Evolutionary conservation across 2,113 vertebrate species (phyloP).

Genomic region (Chaetodon auriga): DNA sequence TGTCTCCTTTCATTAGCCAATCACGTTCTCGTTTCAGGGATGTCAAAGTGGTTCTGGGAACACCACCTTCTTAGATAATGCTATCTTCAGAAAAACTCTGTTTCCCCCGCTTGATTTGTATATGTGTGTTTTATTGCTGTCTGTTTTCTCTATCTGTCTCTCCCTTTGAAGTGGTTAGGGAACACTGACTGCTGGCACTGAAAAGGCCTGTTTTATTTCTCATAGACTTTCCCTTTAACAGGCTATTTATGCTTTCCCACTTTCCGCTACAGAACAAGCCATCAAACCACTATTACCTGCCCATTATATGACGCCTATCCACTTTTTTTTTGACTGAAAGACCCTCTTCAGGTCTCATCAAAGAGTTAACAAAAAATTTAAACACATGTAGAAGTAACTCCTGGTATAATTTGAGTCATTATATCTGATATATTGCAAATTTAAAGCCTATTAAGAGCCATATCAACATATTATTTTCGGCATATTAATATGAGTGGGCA

Average conservation of each 20-base stretch:
- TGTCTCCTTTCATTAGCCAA: constrained; percentile 78
- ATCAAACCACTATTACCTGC: constrained; percentile 10
- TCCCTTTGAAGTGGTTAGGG: constrained; percentile 48
- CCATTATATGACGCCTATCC: background rate
- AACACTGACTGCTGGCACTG: constrained; percentile 50
- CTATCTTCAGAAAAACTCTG: constrained; percentile 73
- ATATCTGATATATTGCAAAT: background rate
- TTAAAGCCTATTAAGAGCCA: background rate
- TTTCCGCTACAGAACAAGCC: constrained; percentile 5
- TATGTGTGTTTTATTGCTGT: constrained; percentile 51
- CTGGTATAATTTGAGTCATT: background rate
- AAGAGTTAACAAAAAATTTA: background rate
- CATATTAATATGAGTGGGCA: background rate
- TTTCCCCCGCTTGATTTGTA: constrained; percentile 54
- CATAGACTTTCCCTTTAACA: constrained; percentile 27
- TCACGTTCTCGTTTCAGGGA: constrained; percentile 68
- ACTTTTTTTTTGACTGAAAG: background rate
- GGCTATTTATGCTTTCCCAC: background rate
- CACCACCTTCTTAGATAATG: constrained; percentile 66
- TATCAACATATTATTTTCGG: constrained; percentile 7
- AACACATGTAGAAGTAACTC: background rate
- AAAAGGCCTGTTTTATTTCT: constrained; percentile 38
- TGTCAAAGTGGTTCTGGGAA: constrained; percentile 76
- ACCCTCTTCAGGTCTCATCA: background rate
- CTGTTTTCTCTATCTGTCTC: constrained; percentile 44